These are phyloP conservation scores for Corvus cornix DNA, from an alignment of 2,113 vertebrate species.

Conservation along the genomic window DNA sequence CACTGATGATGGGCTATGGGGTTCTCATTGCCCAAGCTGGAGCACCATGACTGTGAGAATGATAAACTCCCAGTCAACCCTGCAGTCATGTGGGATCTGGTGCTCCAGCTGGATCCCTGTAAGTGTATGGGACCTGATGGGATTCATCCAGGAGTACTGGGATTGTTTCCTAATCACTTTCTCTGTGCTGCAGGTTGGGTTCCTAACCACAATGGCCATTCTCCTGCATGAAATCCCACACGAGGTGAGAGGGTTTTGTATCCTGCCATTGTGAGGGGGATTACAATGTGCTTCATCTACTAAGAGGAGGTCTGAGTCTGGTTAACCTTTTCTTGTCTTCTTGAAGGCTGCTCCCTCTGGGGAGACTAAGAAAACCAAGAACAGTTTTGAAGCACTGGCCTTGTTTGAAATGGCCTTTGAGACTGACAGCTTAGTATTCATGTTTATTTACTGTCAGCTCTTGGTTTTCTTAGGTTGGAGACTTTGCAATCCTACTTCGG, in stretches of 20 bases:
- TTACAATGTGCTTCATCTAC: background rate
- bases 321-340: background rate
- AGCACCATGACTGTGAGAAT: background rate
- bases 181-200: slow-evolving; percentile 83
- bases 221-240: slow-evolving; percentile 98
- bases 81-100: background rate
- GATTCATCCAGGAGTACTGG: background rate
- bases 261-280: background rate
- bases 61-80: background rate
- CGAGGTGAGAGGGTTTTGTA: slow-evolving; percentile 81
- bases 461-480: slow-evolving; percentile 83
- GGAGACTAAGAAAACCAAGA: background rate
- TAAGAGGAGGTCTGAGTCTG: background rate
- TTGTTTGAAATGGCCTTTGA: background rate
- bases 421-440: background rate
- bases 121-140: background rate
- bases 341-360: background rate
- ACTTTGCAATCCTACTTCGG: slow-evolving; percentile 95
- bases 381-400: background rate
- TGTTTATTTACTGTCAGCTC: background rate
- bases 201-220: slow-evolving; percentile 94
- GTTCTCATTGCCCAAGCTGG: background rate
- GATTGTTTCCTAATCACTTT: background rate
- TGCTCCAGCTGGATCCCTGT: background rate
- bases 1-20: background rate